These are phyloP conservation scores for Merops nubicus DNA, from an alignment of 2,113 vertebrate genomes.

Conservation along the genomic window DNA sequence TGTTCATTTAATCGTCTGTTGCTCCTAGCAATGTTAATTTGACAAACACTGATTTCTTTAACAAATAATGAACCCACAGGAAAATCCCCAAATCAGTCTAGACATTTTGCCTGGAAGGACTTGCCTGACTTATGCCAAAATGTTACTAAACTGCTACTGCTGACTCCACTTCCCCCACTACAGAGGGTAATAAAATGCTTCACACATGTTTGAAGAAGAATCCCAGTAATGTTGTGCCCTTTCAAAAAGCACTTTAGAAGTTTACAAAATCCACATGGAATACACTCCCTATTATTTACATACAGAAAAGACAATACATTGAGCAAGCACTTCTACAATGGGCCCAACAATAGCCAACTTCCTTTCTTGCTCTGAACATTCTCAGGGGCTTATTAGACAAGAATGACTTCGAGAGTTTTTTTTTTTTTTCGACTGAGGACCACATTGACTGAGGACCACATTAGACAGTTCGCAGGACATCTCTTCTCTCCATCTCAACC, in stretches of 20 bases:
- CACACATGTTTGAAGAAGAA: conserved; percentile 54
- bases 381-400: not conserved
- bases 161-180: conserved; percentile 21
- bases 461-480: not conserved
- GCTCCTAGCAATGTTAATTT: conserved; percentile 25
- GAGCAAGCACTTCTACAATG: conserved; percentile 20
- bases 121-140: conserved; percentile 43
- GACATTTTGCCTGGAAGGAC: conserved; percentile 60
- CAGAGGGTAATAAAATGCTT: conserved; percentile 38
- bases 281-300: conserved; percentile 34
- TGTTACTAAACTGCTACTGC: conserved; percentile 30
- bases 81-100: conserved; percentile 59
- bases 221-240: not conserved
- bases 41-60: conserved; percentile 28
- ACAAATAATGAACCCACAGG: conserved; percentile 38
- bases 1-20: not conserved
- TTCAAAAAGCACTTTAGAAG: conserved; percentile 51
- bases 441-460: not conserved
- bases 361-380: not conserved
- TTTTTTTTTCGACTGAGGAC: not conserved
- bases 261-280: conserved; percentile 55
- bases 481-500: not conserved
- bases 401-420: not conserved
- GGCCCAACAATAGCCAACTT: conserved; percentile 16
- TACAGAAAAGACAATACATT: conserved; percentile 41